Evolutionary conservation across 2,888 invertebrate species (phyloP).

Genomic region (Elegia similella): DNA sequence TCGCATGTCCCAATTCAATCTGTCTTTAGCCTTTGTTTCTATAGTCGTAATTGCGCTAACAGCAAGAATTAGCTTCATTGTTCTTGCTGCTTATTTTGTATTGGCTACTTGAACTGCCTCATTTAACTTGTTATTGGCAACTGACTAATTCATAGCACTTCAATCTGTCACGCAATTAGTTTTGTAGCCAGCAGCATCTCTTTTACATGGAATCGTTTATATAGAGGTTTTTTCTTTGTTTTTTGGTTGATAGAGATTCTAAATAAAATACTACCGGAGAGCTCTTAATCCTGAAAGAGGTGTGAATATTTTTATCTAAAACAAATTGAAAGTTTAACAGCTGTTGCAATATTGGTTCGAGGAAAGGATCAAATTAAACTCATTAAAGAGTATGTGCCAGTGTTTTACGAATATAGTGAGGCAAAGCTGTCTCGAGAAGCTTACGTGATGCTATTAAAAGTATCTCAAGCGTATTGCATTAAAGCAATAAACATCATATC

Average conservation of each 20-base stretch:
- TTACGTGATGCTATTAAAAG: background rate
- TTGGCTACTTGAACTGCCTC: background rate
- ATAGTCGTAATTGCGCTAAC: slow-evolving; percentile 9
- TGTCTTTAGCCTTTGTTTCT: slow-evolving; percentile 8
- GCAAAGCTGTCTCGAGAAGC: background rate
- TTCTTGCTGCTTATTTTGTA: background rate
- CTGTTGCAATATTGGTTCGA: no score
- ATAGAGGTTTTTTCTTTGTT: no score
- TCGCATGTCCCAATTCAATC: slow-evolving; percentile 15
- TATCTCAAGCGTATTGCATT: background rate
- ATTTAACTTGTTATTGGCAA: background rate
- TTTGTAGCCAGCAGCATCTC: background rate
- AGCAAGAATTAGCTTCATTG: slow-evolving; percentile 8
- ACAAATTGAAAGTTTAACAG: no score
- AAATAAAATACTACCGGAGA: no score
- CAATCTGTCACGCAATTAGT: slow-evolving; percentile 3
- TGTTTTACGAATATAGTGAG: no score
- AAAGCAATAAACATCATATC: background rate
- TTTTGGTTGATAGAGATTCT: no score
- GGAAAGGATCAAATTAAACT: no score
- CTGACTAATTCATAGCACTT: background rate
- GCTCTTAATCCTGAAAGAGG: no score
- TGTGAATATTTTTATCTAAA: no score
- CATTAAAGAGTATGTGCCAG: no score
- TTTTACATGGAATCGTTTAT: background rate